Base-by-base conservation (phyloP, 2,797 vertebrate species). In the Helarctos malayanus region DNA sequence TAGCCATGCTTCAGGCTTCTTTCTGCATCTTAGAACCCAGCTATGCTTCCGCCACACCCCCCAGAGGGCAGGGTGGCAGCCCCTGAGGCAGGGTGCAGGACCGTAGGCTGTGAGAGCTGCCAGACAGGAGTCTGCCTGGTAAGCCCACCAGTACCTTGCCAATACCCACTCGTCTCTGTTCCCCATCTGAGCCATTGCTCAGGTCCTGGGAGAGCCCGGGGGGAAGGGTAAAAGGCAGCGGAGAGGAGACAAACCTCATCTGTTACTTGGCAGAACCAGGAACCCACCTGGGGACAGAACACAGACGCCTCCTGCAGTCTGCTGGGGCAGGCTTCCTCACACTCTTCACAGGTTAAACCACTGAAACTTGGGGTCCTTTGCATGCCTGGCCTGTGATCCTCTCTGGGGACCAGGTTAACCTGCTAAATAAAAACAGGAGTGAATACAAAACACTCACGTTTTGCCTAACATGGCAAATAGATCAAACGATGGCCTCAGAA, bases 11-110 rank as follows among this genome's bases (percentile, higher is more conserved):
- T 18, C 29, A 3, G 21, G 56, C 18, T 32, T 9, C 45, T 54
- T 7, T 35, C 19, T n/a, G 11, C 38, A 18, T 14, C 57, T 21
- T 7, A 68, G 75, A 45, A 25, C 3, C 49, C 19, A 56, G n/a
- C 45, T 73, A 3, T 27, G 25, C 12, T 69, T 49, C 83, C 12
- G 11, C 45, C 25, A 15, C 14, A 35, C 11, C 23, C 25, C 25
- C 16, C 63, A 27, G 21, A 38, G 38, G 41, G 47, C 0, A 5
- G 32, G 11, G n/a, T 4, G 1, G 5, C 2, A 5, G 16, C 23
- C 79, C 9, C 49, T 57, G 45, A 56, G 18, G 19, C 12, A 0
- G 6, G 11, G 32, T 7, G 25, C 23, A 27, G 21, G 29, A 23
- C 47, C 4, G 7, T 16, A 23, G 18, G 18, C n/a, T 32, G 38